Conservation (phyloP, 2,797 vertebrate species). For the Propithecus deckenii region DNA sequence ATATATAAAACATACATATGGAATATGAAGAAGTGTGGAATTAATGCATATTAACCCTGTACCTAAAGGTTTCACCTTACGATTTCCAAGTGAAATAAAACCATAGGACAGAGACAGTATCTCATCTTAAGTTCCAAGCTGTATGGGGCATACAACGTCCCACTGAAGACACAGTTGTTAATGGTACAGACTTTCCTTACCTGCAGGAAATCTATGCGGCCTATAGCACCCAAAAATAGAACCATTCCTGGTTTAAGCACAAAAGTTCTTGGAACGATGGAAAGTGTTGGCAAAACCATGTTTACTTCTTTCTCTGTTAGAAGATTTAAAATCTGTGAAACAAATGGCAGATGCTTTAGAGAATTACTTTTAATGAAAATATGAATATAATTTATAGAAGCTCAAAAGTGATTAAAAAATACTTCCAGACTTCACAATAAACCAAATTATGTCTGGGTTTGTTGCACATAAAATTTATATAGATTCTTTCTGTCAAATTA, state of each 20-base stretch:
- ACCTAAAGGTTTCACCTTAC: background rate
- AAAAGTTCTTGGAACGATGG: constrained; percentile 92
- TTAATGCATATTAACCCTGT: background rate
- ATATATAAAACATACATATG: background rate
- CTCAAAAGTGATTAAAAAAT: constrained; percentile 25
- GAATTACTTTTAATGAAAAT: constrained; percentile 49
- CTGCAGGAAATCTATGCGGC: constrained; percentile 93
- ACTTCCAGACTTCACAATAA: background rate
- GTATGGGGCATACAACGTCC: background rate
- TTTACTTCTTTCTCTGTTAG: constrained; percentile 93
- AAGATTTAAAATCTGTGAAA: constrained; percentile 90
- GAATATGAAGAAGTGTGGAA: background rate
- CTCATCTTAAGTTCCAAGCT: background rate
- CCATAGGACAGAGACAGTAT: background rate
- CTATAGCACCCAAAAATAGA: constrained; percentile 92
- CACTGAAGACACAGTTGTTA: background rate
- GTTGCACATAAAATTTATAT: background rate
- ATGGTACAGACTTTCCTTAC: constrained; percentile 80
- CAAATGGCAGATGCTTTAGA: constrained; percentile 50
- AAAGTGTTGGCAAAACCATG: constrained; percentile 88
- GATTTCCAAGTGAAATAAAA: constrained; percentile 8
- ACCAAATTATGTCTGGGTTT: background rate
- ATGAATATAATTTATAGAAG: background rate
- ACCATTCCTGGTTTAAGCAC: constrained; percentile 89
- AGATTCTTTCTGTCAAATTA: background rate